Conservation (phyloP, 2,113 vertebrate species). For the Urocynchramus pylzowi region DNA sequence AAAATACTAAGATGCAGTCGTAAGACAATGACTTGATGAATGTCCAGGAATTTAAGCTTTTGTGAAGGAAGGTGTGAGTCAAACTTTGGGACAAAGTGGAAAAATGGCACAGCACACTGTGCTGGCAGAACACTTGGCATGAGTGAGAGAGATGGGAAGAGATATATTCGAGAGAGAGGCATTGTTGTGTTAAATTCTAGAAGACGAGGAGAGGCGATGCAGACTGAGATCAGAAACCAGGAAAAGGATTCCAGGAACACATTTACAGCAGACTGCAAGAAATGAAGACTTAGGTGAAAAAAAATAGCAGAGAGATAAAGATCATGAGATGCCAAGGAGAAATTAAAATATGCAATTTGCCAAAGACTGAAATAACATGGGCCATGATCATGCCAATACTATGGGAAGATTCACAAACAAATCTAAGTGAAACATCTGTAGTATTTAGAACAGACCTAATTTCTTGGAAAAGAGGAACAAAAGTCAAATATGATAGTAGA, state of each 20-base stretch:
- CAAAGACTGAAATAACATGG: neutral
- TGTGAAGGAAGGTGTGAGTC: neutral
- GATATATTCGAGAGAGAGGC: neutral
- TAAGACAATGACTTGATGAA: neutral
- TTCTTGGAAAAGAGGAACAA: neutral
- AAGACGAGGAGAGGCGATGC: neutral
- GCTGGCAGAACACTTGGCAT: constrained; percentile 6
- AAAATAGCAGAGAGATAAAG: neutral
- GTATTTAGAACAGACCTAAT: neutral
- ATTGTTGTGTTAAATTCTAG: neutral
- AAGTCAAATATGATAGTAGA: neutral
- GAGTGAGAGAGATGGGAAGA: neutral
- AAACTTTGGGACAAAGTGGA: constrained; percentile 1
- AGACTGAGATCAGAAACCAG: constrained; percentile 24
- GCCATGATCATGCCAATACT: neutral
- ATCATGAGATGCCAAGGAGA: neutral
- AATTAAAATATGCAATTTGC: neutral
- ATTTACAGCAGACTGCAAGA: neutral
- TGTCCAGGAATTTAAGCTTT: neutral
- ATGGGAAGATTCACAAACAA: neutral
- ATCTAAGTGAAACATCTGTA: neutral
- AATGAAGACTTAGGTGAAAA: neutral
- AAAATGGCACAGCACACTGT: neutral
- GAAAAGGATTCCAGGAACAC: constrained; percentile 7
- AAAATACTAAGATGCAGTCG: neutral